Conservation (phyloP, 1,140 invertebrate genomes). For the Camponotus vicinus region DNA sequence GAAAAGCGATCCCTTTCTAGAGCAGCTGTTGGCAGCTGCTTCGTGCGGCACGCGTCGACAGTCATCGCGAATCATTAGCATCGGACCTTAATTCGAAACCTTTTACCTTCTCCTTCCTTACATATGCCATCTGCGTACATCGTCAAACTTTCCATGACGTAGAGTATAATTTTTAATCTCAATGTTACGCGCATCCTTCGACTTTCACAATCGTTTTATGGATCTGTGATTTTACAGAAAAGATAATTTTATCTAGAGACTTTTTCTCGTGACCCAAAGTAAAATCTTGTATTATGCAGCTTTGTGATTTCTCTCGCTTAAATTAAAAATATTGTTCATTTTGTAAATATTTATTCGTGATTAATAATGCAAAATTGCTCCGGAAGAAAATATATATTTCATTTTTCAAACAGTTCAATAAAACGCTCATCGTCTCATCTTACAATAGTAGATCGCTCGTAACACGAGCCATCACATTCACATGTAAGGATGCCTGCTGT, state of each 20-base stretch:
- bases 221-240: not conserved
- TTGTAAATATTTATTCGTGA: not conserved
- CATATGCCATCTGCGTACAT: not conserved
- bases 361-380: not conserved
- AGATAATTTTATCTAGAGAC: not conserved
- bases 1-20: slow-evolving; percentile 16
- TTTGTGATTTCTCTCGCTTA: not conserved
- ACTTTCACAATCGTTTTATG: not conserved
- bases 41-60: slow-evolving; percentile 78
- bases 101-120: slow-evolving; percentile 18
- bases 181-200: not conserved
- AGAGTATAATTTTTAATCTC: not conserved
- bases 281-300: not conserved
- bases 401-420: slow-evolving; percentile 2
- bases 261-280: not conserved
- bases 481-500: slow-evolving; percentile 73
- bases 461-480: slow-evolving; percentile 65
- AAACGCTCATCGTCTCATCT: slow-evolving; percentile 63
- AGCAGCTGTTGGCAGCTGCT: slow-evolving; percentile 74
- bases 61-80: slow-evolving; percentile 75
- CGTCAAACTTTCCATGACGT: not conserved
- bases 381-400: not conserved
- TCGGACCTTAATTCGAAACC: slow-evolving; percentile 70
- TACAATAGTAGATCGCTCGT: slow-evolving; percentile 35
- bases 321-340: not conserved